Conservation (phyloP, 2,113 vertebrate species). For the Proteles cristata region DNA sequence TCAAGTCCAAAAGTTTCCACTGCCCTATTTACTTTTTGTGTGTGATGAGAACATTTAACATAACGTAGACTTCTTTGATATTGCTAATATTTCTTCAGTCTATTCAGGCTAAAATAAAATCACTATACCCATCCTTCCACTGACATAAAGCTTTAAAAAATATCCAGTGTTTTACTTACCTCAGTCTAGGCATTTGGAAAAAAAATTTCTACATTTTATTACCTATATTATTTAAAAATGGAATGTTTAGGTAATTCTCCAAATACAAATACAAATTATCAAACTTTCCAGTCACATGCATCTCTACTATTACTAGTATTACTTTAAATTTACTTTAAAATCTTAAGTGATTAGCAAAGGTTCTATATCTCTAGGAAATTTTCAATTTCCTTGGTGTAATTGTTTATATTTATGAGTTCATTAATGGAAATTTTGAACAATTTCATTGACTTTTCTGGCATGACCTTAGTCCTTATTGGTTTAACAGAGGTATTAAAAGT, state of each 20-base stretch:
- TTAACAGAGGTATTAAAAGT: background rate
- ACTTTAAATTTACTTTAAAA: background rate
- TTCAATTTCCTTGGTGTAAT: background rate
- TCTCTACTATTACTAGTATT: constrained; percentile 5
- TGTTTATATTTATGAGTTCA: background rate
- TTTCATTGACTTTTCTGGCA: background rate
- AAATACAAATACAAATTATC: background rate
- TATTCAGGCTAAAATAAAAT: constrained; percentile 2
- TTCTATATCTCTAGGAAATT: background rate
- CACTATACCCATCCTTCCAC: background rate
- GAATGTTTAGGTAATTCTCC: background rate
- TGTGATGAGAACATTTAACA: background rate
- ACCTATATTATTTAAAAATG: background rate
- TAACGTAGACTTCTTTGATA: background rate
- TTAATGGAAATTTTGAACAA: background rate
- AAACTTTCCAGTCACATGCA: background rate
- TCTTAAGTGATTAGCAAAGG: background rate
- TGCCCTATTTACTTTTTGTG: background rate
- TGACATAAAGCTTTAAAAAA: background rate
- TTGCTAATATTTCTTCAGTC: background rate
- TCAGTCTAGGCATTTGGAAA: background rate
- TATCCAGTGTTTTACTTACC: background rate
- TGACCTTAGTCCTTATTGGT: background rate
- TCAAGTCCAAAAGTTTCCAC: background rate
- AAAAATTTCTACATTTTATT: background rate